Evolutionary conservation across 1,140 invertebrate species (phyloP), one percentile per base, ranked within the genome.

Genomic region (Oedothorax gibbosus): DNA sequence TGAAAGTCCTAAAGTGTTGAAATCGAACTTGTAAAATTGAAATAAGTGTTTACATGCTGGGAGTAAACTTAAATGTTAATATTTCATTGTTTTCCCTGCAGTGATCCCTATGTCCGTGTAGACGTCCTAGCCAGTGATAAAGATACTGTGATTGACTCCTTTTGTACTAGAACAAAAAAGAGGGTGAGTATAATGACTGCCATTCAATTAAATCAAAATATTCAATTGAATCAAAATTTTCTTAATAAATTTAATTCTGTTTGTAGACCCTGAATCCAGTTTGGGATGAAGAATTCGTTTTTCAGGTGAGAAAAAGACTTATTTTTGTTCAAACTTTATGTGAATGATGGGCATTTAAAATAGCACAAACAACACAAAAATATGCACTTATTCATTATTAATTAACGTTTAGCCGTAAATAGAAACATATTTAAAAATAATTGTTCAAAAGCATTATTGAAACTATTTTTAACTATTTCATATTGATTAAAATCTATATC

Each of bases 231-330:
- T 60, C 9, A 60, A 57, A 1, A 35, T 35, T 35, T 35, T 35
- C 35, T 35, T 35, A 35, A 35, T 35, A 35, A 35, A 35, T 35
- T n/a, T 60, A 78, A 72, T 64, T 77, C 83, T 65, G 51, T 66
- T 87, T 85, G 62, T 91, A 96, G 94, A 98, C 96, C 86, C 91
- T 99, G 86, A 98, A 98, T 93, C 97, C 97, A 88, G 92, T 94
- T 90, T 99, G 98, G 98, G 95, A 97, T 91, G 96, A 99, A 92
- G 97, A 98, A 92, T 98, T 98, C 91, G 92, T 97, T 90, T 97
- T 98, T 91, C 93, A 95, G 91, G 96, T 97, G 92, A 94, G 21
- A 68, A 11, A 35, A 35, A 2, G 35, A 35, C 5, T 35, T 68
- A 21, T 10, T 68, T 66, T 68, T 21, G 35, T 20, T 21, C 35